phyloP scores from a whole-genome alignment of 2,797 vertebrate genomes.

The Pseudochirops corinnae region DNA sequence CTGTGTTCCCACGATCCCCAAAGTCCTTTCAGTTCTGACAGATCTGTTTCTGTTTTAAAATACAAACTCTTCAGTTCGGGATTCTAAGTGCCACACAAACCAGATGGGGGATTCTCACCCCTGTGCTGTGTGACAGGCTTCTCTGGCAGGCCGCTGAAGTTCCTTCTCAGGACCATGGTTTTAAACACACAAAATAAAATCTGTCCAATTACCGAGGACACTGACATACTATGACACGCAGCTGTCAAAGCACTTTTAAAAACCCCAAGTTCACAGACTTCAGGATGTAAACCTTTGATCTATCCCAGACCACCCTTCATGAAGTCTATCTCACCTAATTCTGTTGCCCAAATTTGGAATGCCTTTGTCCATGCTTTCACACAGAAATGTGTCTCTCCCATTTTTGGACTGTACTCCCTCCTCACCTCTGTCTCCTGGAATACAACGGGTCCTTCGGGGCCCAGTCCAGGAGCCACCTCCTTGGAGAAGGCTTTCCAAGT shows the following conservation, averaged over 20 bases:
- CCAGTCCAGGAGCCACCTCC: neutral
- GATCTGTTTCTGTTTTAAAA: constrained; percentile 10
- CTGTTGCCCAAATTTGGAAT: neutral
- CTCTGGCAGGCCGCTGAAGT: neutral
- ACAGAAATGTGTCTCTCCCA: too few relatives aligned
- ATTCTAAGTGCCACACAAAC: neutral
- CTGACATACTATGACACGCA: neutral
- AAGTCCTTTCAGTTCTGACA: constrained; percentile 4
- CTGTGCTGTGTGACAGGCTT: neutral
- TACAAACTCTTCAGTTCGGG: neutral
- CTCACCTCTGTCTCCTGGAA: too few relatives aligned
- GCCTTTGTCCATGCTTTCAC: neutral
- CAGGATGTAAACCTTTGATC: too few relatives aligned
- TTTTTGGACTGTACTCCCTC: neutral
- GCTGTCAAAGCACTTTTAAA: neutral
- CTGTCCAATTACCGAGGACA: neutral
- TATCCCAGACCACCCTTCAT: too few relatives aligned
- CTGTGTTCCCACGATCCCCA: neutral
- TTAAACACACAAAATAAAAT: neutral
- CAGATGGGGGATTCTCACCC: neutral
- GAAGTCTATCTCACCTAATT: neutral
- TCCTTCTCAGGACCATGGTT: neutral
- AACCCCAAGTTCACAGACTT: neutral
- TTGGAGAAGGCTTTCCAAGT: neutral
- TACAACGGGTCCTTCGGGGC: neutral